Percentiles rank a stretch among this genome's conserved stretches.
These are phyloP conservation scores for Euphonia xanthogaster DNA, from an alignment of 2,797 vertebrate species.

Conservation along the genomic window DNA sequence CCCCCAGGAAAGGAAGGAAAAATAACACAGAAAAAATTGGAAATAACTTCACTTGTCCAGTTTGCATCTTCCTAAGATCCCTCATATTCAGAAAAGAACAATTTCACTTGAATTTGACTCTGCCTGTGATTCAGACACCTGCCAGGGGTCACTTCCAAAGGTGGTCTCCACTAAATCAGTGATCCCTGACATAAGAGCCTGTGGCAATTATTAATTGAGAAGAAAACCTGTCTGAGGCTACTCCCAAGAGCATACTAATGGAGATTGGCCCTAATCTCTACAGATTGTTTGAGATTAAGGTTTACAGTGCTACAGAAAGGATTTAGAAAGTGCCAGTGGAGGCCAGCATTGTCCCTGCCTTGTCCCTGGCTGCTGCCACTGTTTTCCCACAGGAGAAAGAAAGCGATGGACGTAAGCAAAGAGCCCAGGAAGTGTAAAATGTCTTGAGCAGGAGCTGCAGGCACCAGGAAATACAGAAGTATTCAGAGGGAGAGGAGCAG, in stretches of 20 bases:
- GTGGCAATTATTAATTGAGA: background rate
- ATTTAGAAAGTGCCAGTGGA: background rate
- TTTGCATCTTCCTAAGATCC: background rate
- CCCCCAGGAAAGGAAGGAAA: background rate
- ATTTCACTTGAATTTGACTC: background rate
- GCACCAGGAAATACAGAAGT: background rate
- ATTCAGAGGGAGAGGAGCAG: background rate
- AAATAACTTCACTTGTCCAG: background rate
- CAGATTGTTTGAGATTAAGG: background rate
- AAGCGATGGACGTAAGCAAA: background rate
- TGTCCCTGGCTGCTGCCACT: accelerated
- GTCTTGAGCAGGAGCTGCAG: background rate
- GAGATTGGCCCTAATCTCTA: background rate
- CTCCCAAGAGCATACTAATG: background rate
- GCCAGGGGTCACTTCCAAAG: background rate
- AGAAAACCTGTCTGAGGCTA: background rate
- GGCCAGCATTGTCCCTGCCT: background rate
- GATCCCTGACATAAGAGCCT: background rate
- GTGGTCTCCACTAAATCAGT: background rate
- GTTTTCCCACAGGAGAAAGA: background rate
- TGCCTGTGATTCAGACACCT: background rate
- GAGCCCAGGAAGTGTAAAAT: background rate
- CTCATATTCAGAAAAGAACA: background rate
- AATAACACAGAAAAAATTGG: background rate
- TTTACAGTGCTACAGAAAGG: background rate